Evolutionary conservation across 2,113 vertebrate genomes (phyloP).

Genomic region (Actenoides lindsayi): DNA sequence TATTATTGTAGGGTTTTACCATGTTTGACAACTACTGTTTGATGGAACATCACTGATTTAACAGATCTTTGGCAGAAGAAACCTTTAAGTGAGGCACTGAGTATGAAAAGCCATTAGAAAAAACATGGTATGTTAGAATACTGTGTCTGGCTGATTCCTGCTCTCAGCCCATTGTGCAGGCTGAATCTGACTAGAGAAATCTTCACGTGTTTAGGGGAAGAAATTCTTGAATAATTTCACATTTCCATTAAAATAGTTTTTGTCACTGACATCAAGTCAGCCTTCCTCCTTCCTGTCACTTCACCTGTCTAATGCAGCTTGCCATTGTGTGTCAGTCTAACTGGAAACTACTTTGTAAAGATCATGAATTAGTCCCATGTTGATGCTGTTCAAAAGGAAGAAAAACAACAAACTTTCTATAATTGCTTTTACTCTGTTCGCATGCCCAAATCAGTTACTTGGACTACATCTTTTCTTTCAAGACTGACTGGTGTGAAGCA

Average conservation of each 20-base stretch:
- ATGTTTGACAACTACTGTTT: constrained; percentile 45
- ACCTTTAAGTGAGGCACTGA: constrained; percentile 8
- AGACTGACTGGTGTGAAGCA: background rate
- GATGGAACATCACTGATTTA: constrained; percentile 52
- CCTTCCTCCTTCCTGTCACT: constrained; percentile 69
- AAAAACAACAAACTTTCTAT: constrained; percentile 55
- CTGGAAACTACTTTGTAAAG: constrained; percentile 60
- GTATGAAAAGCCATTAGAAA: constrained; percentile 60
- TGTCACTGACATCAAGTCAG: constrained; percentile 69
- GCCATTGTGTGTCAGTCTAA: constrained; percentile 65
- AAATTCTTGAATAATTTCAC: constrained; percentile 71
- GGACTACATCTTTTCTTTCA: background rate
- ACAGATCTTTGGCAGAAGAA: constrained; percentile 48
- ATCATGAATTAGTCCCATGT: constrained; percentile 65
- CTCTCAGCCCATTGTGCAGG: constrained; percentile 42
- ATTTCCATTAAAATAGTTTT: constrained; percentile 75
- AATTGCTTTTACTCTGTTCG: constrained; percentile 2
- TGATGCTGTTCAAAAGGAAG: constrained; percentile 55
- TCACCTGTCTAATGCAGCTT: constrained; percentile 65
- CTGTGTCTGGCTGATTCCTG: constrained; percentile 40
- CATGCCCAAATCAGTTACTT: background rate
- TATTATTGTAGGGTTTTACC: constrained; percentile 49
- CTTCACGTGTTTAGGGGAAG: constrained; percentile 53
- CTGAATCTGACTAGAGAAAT: constrained; percentile 59
- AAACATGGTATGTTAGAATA: constrained; percentile 12